Evolutionary conservation across 35 echinoderm and acorn worm genomes (phyloP), one percentile per base, ranked within the genome.

Genomic region (Chiridota heheva): DNA sequence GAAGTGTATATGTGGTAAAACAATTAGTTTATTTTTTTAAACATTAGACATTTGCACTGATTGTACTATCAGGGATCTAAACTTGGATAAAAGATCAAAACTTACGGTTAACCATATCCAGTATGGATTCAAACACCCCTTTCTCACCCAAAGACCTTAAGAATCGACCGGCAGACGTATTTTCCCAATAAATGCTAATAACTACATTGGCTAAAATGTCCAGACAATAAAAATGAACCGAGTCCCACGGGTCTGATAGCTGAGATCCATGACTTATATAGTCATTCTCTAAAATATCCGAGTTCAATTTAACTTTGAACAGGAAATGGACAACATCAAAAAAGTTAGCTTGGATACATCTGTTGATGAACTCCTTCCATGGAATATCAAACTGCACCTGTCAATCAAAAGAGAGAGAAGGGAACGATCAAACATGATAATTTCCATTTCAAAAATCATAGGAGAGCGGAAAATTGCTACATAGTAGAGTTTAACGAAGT

Each of bases 161-260:
- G 17, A 79, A 81, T 18, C 26, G 18, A 31, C 73, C 82, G 20
- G 86, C 48, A 40, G 58, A 69, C 15, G 49, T 37, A 34, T 89
- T 89, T 22, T 89, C 86, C 86, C 86, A 89, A 33, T 71, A 73
- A 8, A 36, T 45, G 28, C 64, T 72, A 29, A 89, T 70, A 18
- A 89, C 32, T 5, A 89, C 36, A 72, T 89, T 81, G 27, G 76
- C 66, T 10, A 89, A 39, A 36, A 73, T 67, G 36, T 81, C 77
- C 40, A 89, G 40, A 25, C 59, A n/a, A 45, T 81, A 89, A 20
- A 72, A 89, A 36, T 89, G 78, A 2, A 89, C 57, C 2, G 86
- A 65, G 28, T 89, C 47, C 86, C 86, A 89, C 2, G 66, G 76
- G 41, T 89, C 86, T 32, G 46, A 59, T 5, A 33, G 5, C 27